These are phyloP conservation scores for Bryconaethiops microstoma DNA, from an alignment of 2,797 vertebrate species.

Conservation along the genomic window DNA sequence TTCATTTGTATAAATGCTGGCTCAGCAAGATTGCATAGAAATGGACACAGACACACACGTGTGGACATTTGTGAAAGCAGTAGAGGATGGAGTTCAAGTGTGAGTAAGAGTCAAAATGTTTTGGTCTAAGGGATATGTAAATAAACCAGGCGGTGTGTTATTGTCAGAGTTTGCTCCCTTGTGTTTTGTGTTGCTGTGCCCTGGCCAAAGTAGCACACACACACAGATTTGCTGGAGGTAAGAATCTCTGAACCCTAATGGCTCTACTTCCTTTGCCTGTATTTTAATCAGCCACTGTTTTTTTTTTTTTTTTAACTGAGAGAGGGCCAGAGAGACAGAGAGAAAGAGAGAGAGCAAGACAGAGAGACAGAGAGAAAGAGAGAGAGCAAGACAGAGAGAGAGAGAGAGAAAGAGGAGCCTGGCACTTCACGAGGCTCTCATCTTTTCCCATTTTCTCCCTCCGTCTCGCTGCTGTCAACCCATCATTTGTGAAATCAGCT, in stretches of 20 bases:
- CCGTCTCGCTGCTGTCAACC: slow-evolving; percentile 65
- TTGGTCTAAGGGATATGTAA: slow-evolving; percentile 55
- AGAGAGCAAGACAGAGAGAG: no score
- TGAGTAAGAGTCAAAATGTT: slow-evolving; percentile 29
- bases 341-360: not conserved
- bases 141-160: slow-evolving; percentile 48
- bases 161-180: slow-evolving; percentile 52
- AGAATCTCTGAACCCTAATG: slow-evolving; percentile 65
- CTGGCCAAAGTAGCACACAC: slow-evolving; percentile 43
- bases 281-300: slow-evolving; percentile 78
- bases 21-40: no score
- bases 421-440: slow-evolving; percentile 61
- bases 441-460: slow-evolving; percentile 75
- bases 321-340: not conserved
- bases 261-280: slow-evolving; percentile 63
- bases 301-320: slow-evolving; percentile 68
- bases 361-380: slow-evolving; percentile 7
- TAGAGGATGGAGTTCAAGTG: slow-evolving; percentile 39
- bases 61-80: slow-evolving; percentile 34
- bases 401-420: slow-evolving; percentile 41
- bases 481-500: slow-evolving; percentile 82
- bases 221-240: slow-evolving; percentile 52
- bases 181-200: slow-evolving; percentile 40
- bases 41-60: not conserved
- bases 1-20: no score